phyloP scores from a whole-genome alignment of 2,888 invertebrate species.

The Phytoseiulus persimilis region DNA sequence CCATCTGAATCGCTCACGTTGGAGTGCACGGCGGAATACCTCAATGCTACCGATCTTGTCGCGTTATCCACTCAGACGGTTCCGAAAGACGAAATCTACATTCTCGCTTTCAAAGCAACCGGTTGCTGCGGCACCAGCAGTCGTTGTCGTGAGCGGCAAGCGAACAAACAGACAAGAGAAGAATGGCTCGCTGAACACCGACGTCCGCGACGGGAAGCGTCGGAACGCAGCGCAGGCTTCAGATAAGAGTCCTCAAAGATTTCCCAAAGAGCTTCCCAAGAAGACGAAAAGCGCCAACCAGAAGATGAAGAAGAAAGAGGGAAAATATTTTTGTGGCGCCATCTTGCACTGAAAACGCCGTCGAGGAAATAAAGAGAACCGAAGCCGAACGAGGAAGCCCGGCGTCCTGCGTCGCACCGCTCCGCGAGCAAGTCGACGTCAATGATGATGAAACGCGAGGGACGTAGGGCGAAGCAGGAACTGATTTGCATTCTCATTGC shows the following conservation, averaged over 20 bases:
- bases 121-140: neutral
- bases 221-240: neutral
- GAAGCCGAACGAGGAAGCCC: neutral
- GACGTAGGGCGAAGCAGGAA: neutral
- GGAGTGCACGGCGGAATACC: neutral
- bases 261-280: neutral
- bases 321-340: neutral
- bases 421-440: neutral
- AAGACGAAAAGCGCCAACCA: neutral
- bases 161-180: neutral
- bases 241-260: neutral
- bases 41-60: neutral
- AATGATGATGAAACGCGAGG: neutral
- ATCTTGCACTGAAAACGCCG: neutral
- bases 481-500: constrained; percentile 5
- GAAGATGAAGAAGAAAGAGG: too few species aligned
- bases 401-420: neutral
- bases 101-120: neutral
- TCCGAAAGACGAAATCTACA: neutral
- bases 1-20: neutral
- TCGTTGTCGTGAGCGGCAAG: neutral
- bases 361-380: neutral
- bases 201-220: neutral
- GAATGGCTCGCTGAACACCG: neutral
- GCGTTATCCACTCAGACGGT: neutral